Percentiles rank a stretch among this genome's conserved stretches.
Evolutionary conservation across 1,140 invertebrate genomes (phyloP).

Genomic region (Bombus superbus): DNA sequence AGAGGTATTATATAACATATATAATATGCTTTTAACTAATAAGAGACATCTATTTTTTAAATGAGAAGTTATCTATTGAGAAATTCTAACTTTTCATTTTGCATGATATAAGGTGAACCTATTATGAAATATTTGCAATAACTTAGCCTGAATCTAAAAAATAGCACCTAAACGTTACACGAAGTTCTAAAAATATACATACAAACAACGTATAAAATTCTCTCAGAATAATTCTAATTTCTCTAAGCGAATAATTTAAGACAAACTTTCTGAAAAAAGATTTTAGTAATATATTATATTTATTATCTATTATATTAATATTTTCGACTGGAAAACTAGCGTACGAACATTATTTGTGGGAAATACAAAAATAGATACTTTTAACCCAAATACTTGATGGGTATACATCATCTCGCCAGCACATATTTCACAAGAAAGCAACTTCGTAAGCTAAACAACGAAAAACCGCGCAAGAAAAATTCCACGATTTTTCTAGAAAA

Average conservation of each 20-base stretch:
- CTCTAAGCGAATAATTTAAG: no score
- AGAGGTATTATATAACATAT: no score
- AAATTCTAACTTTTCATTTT: no score
- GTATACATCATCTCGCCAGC: background rate
- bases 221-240: background rate
- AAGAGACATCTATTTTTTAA: no score
- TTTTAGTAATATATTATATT: no score
- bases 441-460: background rate
- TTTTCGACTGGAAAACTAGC: background rate
- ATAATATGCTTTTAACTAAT: background rate
- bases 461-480: background rate
- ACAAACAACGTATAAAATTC: background rate
- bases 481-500: background rate
- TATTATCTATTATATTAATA: no score
- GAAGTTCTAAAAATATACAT: background rate
- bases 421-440: background rate
- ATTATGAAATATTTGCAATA: background rate
- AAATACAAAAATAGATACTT: background rate
- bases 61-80: no score
- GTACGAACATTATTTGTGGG: no score
- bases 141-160: background rate
- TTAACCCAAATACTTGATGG: background rate
- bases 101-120: no score
- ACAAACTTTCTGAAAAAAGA: background rate
- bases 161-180: background rate